Evolutionary conservation across 2,113 vertebrate species (phyloP).

Genomic region (Agapornis roseicollis): DNA sequence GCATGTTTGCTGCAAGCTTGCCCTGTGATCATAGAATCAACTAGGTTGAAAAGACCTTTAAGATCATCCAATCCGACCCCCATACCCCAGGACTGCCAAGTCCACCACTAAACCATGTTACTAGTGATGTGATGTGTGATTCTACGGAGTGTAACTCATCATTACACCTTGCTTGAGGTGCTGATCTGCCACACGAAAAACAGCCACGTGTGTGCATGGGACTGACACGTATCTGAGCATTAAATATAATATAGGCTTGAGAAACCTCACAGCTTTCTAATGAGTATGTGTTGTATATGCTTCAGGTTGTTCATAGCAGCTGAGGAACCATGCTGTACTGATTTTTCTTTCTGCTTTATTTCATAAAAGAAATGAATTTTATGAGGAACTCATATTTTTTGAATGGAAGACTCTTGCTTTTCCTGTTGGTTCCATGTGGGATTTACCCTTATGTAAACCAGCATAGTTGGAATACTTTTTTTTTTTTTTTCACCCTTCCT

Average conservation of each 20-base stretch:
- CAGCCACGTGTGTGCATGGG: neutral
- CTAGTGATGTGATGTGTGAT: neutral
- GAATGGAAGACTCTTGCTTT: neutral
- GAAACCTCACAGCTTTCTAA: neutral
- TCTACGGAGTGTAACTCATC: neutral
- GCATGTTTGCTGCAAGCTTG: fast-evolving
- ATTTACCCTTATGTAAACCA: fast-evolving
- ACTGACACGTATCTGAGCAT: neutral
- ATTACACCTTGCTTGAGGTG: neutral
- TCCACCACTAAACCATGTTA: neutral
- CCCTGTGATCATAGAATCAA: neutral
- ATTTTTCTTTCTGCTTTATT: neutral
- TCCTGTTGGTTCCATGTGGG: neutral
- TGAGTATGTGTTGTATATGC: neutral
- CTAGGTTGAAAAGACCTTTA: neutral
- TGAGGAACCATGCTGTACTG: neutral
- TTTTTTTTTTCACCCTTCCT: fast-evolving
- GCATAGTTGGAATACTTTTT: neutral
- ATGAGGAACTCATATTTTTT: neutral
- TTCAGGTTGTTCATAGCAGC: neutral
- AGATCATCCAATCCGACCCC: neutral
- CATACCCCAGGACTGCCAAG: neutral
- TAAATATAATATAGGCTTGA: neutral
- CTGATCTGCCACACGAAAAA: neutral
- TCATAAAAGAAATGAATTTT: neutral